phyloP scores from a whole-genome alignment of 2,113 vertebrate species.

The Ictalurus punctatus region DNA sequence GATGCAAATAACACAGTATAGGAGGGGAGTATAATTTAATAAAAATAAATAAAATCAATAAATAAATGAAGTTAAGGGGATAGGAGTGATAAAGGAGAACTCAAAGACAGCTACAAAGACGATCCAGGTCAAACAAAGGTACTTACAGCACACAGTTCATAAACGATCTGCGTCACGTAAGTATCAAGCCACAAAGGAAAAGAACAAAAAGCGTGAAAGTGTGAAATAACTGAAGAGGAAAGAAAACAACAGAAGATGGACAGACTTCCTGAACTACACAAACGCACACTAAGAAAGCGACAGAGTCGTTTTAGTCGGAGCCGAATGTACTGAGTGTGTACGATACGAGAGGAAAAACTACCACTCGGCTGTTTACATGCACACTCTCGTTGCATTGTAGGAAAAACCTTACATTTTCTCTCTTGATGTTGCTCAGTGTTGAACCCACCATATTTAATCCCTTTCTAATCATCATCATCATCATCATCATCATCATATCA shows the following conservation, averaged over 20 bases:
- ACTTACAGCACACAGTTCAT: conserved; percentile 79
- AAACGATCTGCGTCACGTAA: conserved; percentile 73
- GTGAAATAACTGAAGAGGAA: conserved; percentile 39
- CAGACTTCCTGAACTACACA: neutral
- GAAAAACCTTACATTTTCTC: no score
- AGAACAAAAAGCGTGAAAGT: conserved; percentile 45
- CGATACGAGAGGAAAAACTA: neutral
- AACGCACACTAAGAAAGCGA: neutral
- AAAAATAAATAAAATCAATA: neutral
- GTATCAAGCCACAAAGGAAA: conserved; percentile 53
- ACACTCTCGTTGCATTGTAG: no score
- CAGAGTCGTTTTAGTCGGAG: neutral
- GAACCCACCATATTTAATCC: no score
- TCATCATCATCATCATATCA: neutral
- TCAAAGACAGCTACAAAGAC: conserved; percentile 21
- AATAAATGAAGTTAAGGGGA: neutral
- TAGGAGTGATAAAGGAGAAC: conserved; percentile 23
- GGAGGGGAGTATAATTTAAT: neutral
- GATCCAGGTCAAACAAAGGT: conserved; percentile 22
- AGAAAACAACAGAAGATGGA: neutral
- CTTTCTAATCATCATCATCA: neutral
- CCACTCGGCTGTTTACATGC: neutral
- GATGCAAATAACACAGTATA: neutral
- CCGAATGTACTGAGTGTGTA: neutral
- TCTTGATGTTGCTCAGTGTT: no score